Evolutionary conservation across 2,888 invertebrate species (phyloP).

Genomic region (Venusia cambrica): DNA sequence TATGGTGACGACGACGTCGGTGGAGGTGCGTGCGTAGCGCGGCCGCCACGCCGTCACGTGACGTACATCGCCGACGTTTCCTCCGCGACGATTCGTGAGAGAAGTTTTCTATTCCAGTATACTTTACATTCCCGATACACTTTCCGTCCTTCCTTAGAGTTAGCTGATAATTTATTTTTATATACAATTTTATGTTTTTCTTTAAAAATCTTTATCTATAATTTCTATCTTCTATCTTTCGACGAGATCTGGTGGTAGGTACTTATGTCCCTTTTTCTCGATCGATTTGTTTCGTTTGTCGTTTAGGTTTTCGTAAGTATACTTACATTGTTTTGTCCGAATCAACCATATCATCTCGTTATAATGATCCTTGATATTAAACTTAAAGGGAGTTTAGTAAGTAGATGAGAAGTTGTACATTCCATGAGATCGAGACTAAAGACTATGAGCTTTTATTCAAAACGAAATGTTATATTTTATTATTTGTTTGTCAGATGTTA

Average conservation of each 20-base stretch:
- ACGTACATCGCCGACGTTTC: constrained; percentile 7
- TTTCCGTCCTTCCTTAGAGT: constrained; percentile 51
- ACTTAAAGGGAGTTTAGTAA: constrained; percentile 37
- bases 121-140: constrained; percentile 36
- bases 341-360: constrained; percentile 62
- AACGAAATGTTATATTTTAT: constrained; percentile 1
- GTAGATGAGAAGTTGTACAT: constrained; percentile 41
- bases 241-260: constrained; percentile 52
- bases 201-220: constrained; percentile 30
- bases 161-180: constrained; percentile 44
- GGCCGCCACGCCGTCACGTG: not conserved
- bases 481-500: constrained; percentile 11
- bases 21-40: not conserved
- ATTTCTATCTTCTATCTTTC: constrained; percentile 34
- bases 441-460: constrained; percentile 9
- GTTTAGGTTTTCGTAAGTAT: constrained; percentile 30
- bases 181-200: constrained; percentile 22
- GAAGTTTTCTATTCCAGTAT: constrained; percentile 21
- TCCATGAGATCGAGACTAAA: constrained; percentile 33
- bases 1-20: no score
- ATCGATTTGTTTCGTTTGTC: constrained; percentile 31
- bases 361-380: constrained; percentile 41
- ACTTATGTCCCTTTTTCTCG: constrained; percentile 44
- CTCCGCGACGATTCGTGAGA: not conserved
- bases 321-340: constrained; percentile 41